A percentile compares a stretch with the other conserved stretches of the same genome.
Conservation (phyloP, 2,113 vertebrate species). For the Halcyon malimbica region DNA sequence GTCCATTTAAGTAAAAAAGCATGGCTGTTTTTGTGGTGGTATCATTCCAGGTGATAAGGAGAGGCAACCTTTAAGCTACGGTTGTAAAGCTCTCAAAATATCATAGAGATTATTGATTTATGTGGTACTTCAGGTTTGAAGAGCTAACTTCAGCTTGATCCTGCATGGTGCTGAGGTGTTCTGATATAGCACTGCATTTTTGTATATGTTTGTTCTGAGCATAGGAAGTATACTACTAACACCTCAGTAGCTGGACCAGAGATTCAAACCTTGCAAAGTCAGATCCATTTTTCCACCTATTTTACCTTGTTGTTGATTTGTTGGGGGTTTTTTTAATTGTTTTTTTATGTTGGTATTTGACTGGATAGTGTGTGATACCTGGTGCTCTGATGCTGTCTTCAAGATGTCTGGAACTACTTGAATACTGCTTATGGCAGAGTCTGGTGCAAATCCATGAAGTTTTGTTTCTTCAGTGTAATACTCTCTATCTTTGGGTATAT, state of each 20-base stretch:
- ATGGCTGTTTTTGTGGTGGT: neutral
- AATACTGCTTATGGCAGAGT: neutral
- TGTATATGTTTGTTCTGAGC: neutral
- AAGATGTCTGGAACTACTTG: neutral
- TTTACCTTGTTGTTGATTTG: neutral
- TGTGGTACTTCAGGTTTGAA: neutral
- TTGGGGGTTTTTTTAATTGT: neutral
- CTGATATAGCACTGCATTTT: neutral
- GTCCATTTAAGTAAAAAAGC: neutral
- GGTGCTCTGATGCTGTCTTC: neutral
- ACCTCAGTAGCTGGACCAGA: neutral
- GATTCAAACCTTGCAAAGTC: neutral
- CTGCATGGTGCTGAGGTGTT: neutral
- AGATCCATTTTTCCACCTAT: neutral
- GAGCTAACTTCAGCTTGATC: neutral
- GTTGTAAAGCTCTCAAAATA: neutral
- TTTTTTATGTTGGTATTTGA: neutral
- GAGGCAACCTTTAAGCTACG: neutral
- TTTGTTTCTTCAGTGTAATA: neutral
- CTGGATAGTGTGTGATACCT: neutral
- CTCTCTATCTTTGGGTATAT: neutral
- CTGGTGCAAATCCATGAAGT: neutral
- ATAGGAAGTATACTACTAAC: neutral
- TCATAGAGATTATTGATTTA: neutral
- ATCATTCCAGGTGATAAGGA: neutral